Base-by-base conservation (phyloP, 2,888 invertebrate genomes). In the Drosophila acutilabella region DNA sequence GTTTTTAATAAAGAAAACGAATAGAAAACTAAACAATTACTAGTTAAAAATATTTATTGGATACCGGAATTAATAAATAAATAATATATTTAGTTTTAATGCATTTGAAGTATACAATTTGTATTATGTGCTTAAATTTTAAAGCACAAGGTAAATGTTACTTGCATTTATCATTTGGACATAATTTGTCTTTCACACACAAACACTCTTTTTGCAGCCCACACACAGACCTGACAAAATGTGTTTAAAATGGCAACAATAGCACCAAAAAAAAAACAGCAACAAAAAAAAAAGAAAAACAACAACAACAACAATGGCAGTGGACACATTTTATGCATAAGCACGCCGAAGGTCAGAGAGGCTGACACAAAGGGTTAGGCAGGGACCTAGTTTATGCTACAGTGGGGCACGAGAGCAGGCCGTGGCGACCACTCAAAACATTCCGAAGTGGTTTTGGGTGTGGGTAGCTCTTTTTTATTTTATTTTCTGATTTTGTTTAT, bases 311-410 rank as follows among this genome's bases (percentile, higher is more conserved):
- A 57, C 52, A 69, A 52, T 33, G 36, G 52, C 38, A 64, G 58
- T 64, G 60, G 41, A n/a, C 65, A 64, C 57, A 78, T 69, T 72
- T 70, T 68, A 73, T 86, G 84, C 72, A 78, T 69, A 75, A 81
- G 68, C 81, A 73, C 66, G 41, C 26, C 61, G 73, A 82, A 84
- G 82, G 88, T 81, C 85, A 84, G 48, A 56, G 61, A 30, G 45
- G 64, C 66, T 67, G 67, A 58, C 70, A 69, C 60, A 50, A 72
- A 71, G 59, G 78, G 74, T 67, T 70, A 33, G 40, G 47, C 53
- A 26, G 36, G 54, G 23, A 23, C 42, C 42, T 14, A 42, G 33
- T 30, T 26, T 18, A 10, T 54, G 42, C 30, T n/a, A 38, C 26
- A n/a, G 18, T 14, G 38, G 26, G 60, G 26, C 38, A 40, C 7